These are phyloP conservation scores for Ormyrus labotus DNA, from an alignment of 2,888 invertebrate genomes.

Conservation along the genomic window DNA sequence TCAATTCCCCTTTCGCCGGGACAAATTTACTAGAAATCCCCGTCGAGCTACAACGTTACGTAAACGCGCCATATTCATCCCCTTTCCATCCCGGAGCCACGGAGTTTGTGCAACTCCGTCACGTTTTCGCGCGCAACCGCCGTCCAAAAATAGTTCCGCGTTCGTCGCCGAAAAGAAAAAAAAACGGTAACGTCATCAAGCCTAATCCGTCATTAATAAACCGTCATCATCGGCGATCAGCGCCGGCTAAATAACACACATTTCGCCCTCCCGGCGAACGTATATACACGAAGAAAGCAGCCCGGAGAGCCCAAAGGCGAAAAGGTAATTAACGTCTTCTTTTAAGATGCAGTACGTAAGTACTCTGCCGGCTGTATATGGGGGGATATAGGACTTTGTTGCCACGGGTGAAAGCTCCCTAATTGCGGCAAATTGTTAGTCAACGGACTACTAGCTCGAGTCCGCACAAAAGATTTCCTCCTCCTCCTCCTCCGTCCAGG, in stretches of 20 bases:
- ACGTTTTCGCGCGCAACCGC: no score
- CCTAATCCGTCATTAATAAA: conserved; percentile 28
- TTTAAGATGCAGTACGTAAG: background rate
- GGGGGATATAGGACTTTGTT: background rate
- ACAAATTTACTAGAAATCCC: no score
- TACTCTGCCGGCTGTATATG: background rate
- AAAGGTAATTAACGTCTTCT: conserved; percentile 41
- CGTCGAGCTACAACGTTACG: no score
- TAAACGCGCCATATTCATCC: no score
- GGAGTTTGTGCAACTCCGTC: no score
- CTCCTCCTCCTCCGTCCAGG: background rate
- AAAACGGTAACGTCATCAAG: no score
- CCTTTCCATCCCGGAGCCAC: no score
- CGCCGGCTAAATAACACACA: conserved; percentile 4
- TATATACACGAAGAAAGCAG: conserved; percentile 4
- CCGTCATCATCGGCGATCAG: background rate
- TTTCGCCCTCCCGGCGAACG: no score
- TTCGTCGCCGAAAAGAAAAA: no score
- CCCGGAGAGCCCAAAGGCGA: background rate
- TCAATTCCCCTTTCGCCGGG: no score
- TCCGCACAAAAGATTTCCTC: conserved; percentile 40
- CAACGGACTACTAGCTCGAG: background rate
- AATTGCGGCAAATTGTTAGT: conserved; percentile 48
- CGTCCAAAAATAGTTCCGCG: no score
- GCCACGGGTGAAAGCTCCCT: conserved; percentile 41